These are phyloP conservation scores for Synodontis membranacea DNA, from an alignment of 2,113 vertebrate genomes.

Conservation along the genomic window DNA sequence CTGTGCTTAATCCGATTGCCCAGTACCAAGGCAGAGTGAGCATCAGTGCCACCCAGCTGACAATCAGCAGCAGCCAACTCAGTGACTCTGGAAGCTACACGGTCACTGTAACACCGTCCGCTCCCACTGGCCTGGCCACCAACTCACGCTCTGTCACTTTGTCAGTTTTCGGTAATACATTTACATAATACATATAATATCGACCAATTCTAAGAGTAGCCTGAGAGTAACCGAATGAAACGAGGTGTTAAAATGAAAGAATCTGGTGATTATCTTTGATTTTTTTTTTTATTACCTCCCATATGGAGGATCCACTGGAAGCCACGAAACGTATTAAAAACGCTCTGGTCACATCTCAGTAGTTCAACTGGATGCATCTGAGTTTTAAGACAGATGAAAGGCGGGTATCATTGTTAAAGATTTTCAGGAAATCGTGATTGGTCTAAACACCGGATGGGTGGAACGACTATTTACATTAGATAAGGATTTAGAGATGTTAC, in stretches of 20 bases:
- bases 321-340: no score
- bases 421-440: background rate
- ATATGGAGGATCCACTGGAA: background rate
- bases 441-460: background rate
- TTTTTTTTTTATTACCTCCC: background rate
- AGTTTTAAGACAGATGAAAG: background rate
- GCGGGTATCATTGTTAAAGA: background rate
- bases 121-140: conserved; percentile 47
- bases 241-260: background rate
- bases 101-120: conserved; percentile 60
- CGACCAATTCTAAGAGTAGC: background rate
- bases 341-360: background rate
- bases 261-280: background rate
- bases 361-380: background rate
- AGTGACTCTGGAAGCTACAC: conserved; percentile 67
- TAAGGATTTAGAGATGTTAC: background rate
- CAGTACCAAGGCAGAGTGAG: conserved; percentile 68
- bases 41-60: conserved; percentile 67
- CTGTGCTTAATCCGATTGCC: conserved; percentile 11
- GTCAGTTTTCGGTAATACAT: conserved; percentile 71
- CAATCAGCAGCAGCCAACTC: conserved; percentile 59
- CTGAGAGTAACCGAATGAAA: background rate
- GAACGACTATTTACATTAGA: background rate
- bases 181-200: no score
- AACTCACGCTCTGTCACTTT: conserved; percentile 63